These are phyloP conservation scores for Notolabrus celidotus DNA, from an alignment of 2,797 vertebrate species.

Conservation along the genomic window DNA sequence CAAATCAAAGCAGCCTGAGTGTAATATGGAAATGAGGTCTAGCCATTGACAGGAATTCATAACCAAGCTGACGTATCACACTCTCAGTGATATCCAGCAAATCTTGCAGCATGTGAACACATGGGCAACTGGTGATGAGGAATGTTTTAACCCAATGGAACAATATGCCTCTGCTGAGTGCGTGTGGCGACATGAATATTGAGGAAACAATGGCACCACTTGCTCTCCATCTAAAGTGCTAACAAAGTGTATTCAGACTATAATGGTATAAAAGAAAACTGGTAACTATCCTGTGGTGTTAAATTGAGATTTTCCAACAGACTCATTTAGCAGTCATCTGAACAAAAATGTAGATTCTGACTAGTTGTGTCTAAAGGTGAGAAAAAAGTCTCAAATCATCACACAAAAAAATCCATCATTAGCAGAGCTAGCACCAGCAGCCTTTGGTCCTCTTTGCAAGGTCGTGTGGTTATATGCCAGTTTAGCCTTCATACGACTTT, in stretches of 20 bases:
- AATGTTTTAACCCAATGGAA: conserved; percentile 45
- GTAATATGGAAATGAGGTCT: conserved; percentile 71
- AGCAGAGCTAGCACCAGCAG: too few relatives aligned
- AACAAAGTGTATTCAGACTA: conserved; percentile 30
- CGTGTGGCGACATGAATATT: conserved; percentile 11
- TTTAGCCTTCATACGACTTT: too few relatives aligned
- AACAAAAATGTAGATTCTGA: too few relatives aligned
- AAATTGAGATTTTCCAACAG: too few relatives aligned
- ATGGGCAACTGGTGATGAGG: conserved; percentile 8
- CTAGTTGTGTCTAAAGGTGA: too few relatives aligned
- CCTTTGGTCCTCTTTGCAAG: too few relatives aligned
- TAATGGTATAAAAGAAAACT: conserved; percentile 6
- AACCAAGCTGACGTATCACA: conserved; percentile 60
- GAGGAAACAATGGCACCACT: not conserved
- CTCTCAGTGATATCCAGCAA: conserved; percentile 25
- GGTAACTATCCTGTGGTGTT: not conserved
- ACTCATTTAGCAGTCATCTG: too few relatives aligned
- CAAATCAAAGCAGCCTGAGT: conserved; percentile 72
- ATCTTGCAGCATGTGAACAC: conserved; percentile 42
- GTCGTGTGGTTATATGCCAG: too few relatives aligned
- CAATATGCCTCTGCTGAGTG: conserved; percentile 20
- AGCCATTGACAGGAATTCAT: conserved; percentile 73
- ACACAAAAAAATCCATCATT: too few relatives aligned
- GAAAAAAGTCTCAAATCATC: too few relatives aligned
- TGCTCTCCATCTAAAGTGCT: conserved; percentile 11